Percentiles rank a stretch among this genome's conserved stretches.
Evolutionary conservation across 2,888 invertebrate genomes (phyloP).

Genomic region (Dolomedes plantarius): DNA sequence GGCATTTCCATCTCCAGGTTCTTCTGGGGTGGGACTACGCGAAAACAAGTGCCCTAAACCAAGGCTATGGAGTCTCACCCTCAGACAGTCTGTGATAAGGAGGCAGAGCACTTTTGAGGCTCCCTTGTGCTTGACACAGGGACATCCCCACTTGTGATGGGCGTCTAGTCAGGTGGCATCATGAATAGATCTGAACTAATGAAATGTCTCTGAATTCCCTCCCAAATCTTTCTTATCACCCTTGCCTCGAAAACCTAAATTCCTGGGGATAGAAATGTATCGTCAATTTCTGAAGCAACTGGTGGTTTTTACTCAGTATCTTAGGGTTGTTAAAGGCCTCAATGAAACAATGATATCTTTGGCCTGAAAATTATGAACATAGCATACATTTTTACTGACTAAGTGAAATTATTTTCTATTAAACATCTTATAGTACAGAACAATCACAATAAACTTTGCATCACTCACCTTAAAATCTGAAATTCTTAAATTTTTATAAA

Average conservation of each 20-base stretch:
- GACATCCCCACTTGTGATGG: constrained; percentile 45
- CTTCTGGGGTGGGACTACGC: constrained; percentile 60
- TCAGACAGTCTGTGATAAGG: constrained; percentile 70
- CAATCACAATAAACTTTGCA: constrained; percentile 12
- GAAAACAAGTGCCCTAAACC: constrained; percentile 45
- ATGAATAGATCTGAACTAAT: constrained; percentile 54
- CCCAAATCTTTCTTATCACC: constrained; percentile 56
- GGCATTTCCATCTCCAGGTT: constrained; percentile 61
- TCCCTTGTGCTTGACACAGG: constrained; percentile 58
- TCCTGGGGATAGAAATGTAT: constrained; percentile 57
- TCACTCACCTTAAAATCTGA: background rate
- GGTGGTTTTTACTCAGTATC: constrained; percentile 59
- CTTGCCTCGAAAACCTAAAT: constrained; percentile 42
- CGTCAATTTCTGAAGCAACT: constrained; percentile 45
- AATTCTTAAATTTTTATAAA: background rate
- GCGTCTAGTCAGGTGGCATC: constrained; percentile 65
- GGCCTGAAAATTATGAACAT: constrained; percentile 26
- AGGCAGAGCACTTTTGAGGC: constrained; percentile 62
- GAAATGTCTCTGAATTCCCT: constrained; percentile 62
- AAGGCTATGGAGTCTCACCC: constrained; percentile 54
- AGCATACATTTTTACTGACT: background rate
- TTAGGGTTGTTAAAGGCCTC: constrained; percentile 56
- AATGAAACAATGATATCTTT: constrained; percentile 43
- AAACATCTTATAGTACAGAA: constrained; percentile 11
- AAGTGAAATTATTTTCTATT: constrained; percentile 16